These are phyloP conservation scores for Hucho hucho DNA, from an alignment of 2,113 vertebrate species.

Conservation along the genomic window DNA sequence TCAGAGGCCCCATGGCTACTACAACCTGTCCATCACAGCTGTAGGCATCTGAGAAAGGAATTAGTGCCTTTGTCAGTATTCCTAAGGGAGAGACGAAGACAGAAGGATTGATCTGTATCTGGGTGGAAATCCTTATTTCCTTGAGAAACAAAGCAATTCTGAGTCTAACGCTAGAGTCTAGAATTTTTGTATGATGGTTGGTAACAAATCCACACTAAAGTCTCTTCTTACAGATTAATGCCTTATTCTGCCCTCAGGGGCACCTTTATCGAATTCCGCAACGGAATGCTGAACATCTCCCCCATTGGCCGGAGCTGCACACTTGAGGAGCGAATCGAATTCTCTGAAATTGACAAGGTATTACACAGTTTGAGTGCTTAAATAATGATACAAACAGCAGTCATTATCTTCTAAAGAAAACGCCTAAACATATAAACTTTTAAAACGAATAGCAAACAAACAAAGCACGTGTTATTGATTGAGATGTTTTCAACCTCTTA, in stretches of 20 bases:
- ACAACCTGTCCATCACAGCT: neutral
- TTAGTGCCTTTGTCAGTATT: neutral
- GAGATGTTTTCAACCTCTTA: neutral
- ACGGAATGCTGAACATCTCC: constrained; percentile 94
- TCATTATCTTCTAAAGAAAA: neutral
- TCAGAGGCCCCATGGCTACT: neutral
- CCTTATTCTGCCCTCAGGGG: constrained; percentile 72
- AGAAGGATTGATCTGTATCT: too few species aligned
- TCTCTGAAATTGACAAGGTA: constrained; percentile 96
- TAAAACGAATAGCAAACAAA: neutral
- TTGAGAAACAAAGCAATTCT: too few species aligned
- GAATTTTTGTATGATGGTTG: too few species aligned
- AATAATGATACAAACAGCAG: neutral
- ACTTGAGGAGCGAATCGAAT: constrained; percentile 88
- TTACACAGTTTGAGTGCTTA: neutral
- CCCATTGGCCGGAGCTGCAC: constrained; percentile 96
- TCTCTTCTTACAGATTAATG: neutral
- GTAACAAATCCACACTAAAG: too few species aligned
- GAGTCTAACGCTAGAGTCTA: too few species aligned
- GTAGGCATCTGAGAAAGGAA: neutral
- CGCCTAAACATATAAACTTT: neutral
- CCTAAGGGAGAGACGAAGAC: neutral
- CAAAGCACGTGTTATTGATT: neutral
- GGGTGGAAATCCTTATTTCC: too few species aligned
- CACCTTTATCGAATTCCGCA: constrained; percentile 98